Evolutionary conservation across 2,113 vertebrate species (phyloP), one percentile per base, ranked within the genome.

Genomic region (Megatriorchis doriae): DNA sequence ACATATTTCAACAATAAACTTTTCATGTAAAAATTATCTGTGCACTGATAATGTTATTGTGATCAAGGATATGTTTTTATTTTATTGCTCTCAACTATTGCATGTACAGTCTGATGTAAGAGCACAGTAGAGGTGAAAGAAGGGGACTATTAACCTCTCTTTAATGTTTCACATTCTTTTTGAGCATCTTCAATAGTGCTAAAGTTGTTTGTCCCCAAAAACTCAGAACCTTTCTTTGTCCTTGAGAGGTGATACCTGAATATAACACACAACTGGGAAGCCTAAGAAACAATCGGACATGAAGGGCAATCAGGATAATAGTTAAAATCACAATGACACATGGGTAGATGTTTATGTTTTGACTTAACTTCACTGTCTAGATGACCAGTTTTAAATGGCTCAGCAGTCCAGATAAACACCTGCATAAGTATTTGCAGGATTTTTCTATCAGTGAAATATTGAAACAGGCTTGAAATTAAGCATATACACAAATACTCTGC

Each of bases 391-490:
- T 83, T 86, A 94, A 86, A 81, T 23, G 56, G 86, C 75, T 91
- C 93, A 73, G 47, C 67, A 47, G 36, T 48, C 20, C 48, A 86
- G 75, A 90, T 78, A 96, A 95, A 94, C 83, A 83, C 27, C 62
- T 88, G 62, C 15, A 6, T 36, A 84, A 90, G 87, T 52, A 75
- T 68, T 84, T 89, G 45, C 55, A 70, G 58, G 4, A 10, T 81
- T 89, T 86, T 91, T 43, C 86, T 77, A 81, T 88, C 94, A 88
- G 27, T 53, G 77, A 91, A 90, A 75, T 95, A 70, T 85, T 95
- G 96, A 96, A 94, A 93, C 81, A 94, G 88, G 70, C 36, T 93
- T 92, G 66, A 90, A 63, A 81, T 67, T 95, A 91, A 97, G 58
- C 65, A 90, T 48, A 92, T 93, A n/a, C 32, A 74, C 95, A 94